These are phyloP conservation scores for Notothenia rossii DNA, from an alignment of 2,113 vertebrate species.

Conservation along the genomic window DNA sequence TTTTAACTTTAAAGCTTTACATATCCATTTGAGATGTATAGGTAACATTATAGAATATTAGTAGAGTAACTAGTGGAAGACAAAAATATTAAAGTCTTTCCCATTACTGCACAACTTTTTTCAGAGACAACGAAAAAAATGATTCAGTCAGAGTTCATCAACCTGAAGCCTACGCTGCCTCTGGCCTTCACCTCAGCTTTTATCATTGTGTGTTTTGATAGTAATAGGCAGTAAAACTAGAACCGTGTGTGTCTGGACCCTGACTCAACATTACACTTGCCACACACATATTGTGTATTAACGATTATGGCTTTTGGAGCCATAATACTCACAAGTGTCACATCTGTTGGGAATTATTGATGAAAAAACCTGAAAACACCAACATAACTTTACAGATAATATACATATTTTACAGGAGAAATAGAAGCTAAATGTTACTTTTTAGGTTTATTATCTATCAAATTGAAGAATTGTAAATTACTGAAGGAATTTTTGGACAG, in stretches of 20 bases:
- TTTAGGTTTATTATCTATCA: neutral
- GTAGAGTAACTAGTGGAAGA: neutral
- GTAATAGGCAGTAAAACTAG: conserved; percentile 74
- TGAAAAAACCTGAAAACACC: neutral
- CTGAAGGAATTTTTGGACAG: neutral
- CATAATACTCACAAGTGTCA: neutral
- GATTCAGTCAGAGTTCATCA: conserved; percentile 64
- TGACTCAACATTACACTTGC: conserved; percentile 65
- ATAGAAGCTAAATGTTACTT: neutral
- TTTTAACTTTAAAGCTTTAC: neutral
- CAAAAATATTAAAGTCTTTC: neutral
- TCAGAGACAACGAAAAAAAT: conserved; percentile 17
- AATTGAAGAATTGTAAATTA: neutral
- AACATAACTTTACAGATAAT: neutral
- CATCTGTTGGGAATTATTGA: neutral
- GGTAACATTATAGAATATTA: neutral
- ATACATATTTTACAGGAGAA: neutral
- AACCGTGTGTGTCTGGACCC: conserved; percentile 49
- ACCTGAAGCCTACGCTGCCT: conserved; percentile 43
- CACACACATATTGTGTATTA: conserved; percentile 12
- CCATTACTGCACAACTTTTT: neutral
- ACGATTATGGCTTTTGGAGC: neutral
- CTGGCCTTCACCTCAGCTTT: conserved; percentile 81
- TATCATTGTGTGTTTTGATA: conserved; percentile 72
- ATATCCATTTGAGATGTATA: neutral